Evolutionary conservation across 2,113 vertebrate genomes (phyloP).

Genomic region (Chaetodon auriga): DNA sequence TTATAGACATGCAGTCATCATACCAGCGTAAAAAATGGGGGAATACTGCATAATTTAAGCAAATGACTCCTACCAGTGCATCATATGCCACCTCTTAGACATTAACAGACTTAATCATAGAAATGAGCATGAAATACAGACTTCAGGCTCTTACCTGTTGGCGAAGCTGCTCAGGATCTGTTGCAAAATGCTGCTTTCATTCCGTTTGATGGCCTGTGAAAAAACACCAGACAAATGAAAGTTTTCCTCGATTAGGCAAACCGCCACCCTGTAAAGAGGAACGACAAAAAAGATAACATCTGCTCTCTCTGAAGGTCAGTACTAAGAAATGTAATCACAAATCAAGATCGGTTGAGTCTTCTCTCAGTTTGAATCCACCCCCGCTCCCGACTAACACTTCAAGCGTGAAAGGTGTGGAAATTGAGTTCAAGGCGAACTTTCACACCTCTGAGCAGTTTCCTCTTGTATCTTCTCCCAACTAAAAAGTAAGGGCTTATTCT

Average conservation of each 20-base stretch:
- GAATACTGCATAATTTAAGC: neutral
- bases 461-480: neutral
- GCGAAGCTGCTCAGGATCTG: neutral
- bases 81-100: neutral
- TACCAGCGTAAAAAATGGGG: neutral
- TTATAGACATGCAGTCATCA: neutral
- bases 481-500: neutral
- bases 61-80: no score
- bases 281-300: neutral
- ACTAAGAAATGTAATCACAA: neutral
- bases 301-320: neutral
- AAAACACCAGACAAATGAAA: neutral
- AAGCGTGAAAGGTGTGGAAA: neutral
- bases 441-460: neutral
- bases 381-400: no score
- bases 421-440: neutral
- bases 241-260: neutral
- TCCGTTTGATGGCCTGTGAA: neutral
- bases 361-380: neutral
- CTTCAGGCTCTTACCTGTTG: constrained; percentile 20
- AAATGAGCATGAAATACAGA: neutral
- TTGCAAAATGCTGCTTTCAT: neutral
- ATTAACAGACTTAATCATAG: neutral
- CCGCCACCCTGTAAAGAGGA: rapidly evolving
- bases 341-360: neutral